Evolutionary conservation across 2,888 invertebrate genomes (phyloP).

Genomic region (Phania funesta): DNA sequence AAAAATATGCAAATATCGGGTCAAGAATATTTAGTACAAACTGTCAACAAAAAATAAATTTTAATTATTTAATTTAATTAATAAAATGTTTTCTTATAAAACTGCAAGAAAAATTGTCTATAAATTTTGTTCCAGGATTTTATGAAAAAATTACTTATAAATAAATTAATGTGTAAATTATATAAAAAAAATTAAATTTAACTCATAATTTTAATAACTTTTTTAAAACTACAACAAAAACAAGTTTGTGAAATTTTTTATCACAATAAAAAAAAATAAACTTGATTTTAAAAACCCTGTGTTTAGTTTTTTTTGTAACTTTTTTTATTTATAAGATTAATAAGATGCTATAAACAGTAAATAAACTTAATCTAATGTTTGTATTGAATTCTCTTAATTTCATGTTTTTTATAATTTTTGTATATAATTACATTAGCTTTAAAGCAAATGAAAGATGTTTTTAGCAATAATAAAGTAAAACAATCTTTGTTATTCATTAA

Average conservation of each 20-base stretch:
- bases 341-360: conserved; percentile 30
- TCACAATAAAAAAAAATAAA: neutral
- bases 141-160: neutral
- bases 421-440: conserved; percentile 41
- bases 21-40: conserved; percentile 57
- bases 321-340: neutral
- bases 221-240: neutral
- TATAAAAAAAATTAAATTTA: too few relatives aligned
- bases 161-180: too few relatives aligned
- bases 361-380: conserved; percentile 27
- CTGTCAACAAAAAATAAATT: conserved; percentile 20
- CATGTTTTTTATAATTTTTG: neutral
- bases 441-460: conserved; percentile 3
- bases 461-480: conserved; percentile 4
- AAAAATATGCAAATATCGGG: neutral
- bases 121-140: neutral
- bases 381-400: conserved; percentile 18
- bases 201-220: neutral
- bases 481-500: conserved; percentile 22
- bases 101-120: neutral
- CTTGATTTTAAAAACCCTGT: neutral
- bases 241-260: neutral
- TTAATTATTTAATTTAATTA: neutral
- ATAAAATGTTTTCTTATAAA: neutral
- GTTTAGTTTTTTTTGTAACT: neutral